A percentile compares a stretch with the other conserved stretches of the same genome.
Conservation (phyloP, 2,888 invertebrate species). For the Urechis unicinctus region DNA sequence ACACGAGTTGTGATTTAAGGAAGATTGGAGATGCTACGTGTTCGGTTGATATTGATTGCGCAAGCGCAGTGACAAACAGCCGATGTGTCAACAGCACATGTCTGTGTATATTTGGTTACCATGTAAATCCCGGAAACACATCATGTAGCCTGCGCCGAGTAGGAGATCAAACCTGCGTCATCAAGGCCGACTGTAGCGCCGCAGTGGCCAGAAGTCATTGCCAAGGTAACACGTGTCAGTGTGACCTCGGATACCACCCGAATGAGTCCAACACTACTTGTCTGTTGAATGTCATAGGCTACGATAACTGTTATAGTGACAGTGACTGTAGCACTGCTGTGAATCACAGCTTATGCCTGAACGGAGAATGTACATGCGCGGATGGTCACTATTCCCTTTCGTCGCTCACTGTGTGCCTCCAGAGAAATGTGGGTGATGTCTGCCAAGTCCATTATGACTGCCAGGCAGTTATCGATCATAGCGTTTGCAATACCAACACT, state of each 20-base stretch:
- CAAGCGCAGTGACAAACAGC: conserved; percentile 3
- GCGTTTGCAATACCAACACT: not conserved
- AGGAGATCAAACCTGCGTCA: conserved; percentile 19
- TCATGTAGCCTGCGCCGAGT: conserved; percentile 9
- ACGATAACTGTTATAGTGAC: not conserved
- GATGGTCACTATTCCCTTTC: not conserved
- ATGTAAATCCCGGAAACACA: not conserved
- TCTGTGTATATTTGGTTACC: conserved; percentile 11
- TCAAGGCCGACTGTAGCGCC: conserved; percentile 21
- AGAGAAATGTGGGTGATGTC: not conserved
- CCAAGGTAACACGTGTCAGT: conserved; percentile 3
- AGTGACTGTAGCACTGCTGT: not conserved
- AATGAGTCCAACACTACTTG: conserved; percentile 1
- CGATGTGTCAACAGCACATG: conserved; percentile 5
- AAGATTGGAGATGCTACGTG: not conserved
- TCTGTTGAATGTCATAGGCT: not conserved
- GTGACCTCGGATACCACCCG: conserved; percentile 5
- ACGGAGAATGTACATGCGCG: not conserved
- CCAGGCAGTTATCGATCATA: not conserved
- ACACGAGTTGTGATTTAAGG: not conserved
- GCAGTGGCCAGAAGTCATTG: conserved; percentile 7
- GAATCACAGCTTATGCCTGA: not conserved
- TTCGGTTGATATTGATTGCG: not conserved
- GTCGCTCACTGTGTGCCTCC: not conserved
- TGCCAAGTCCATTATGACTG: not conserved